Conservation (phyloP, 2,113 vertebrate species). For the Pholis gunnellus region DNA sequence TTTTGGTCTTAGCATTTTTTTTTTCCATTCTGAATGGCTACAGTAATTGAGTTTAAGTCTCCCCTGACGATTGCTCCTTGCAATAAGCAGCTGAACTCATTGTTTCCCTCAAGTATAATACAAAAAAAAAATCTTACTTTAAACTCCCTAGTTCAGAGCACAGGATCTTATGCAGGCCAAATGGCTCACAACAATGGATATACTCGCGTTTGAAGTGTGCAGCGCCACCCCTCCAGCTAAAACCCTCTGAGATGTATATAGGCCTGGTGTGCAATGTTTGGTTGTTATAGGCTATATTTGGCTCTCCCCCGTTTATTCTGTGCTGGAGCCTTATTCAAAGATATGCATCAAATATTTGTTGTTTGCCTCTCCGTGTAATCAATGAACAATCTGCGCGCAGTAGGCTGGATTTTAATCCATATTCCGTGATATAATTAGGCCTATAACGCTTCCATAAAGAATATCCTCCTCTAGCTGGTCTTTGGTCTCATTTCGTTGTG, state of each 20-base stretch:
- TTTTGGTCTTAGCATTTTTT: constrained; percentile 85
- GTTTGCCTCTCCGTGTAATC: constrained; percentile 76
- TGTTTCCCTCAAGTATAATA: constrained; percentile 99
- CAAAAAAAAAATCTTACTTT: constrained; percentile 94
- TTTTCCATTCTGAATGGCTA: constrained; percentile 92
- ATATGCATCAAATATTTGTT: constrained; percentile 79
- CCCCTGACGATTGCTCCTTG: constrained; percentile 97
- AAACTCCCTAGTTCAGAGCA: constrained; percentile 95
- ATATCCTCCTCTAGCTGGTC: constrained; percentile 24
- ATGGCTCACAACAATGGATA: constrained; percentile 91
- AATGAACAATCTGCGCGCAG: constrained; percentile 68
- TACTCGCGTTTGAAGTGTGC: constrained; percentile 82
- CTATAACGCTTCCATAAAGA: constrained; percentile 37
- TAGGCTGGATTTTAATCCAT: constrained; percentile 35
- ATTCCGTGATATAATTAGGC: constrained; percentile 33
- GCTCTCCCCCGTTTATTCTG: constrained; percentile 56
- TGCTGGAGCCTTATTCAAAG: constrained; percentile 71
- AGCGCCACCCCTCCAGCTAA: constrained; percentile 82
- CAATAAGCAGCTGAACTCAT: constrained; percentile 99
- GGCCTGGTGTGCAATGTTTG: constrained; percentile 75
- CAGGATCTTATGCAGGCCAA: constrained; percentile 94
- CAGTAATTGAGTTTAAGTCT: constrained; percentile 99
- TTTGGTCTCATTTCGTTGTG: constrained; percentile 35
- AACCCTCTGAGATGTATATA: constrained; percentile 80
- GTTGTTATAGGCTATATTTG: constrained; percentile 77